Percentiles rank a stretch among this genome's conserved stretches.
phyloP scores from a whole-genome alignment of 2,888 invertebrate genomes.

The Andrena trimmerana region DNA sequence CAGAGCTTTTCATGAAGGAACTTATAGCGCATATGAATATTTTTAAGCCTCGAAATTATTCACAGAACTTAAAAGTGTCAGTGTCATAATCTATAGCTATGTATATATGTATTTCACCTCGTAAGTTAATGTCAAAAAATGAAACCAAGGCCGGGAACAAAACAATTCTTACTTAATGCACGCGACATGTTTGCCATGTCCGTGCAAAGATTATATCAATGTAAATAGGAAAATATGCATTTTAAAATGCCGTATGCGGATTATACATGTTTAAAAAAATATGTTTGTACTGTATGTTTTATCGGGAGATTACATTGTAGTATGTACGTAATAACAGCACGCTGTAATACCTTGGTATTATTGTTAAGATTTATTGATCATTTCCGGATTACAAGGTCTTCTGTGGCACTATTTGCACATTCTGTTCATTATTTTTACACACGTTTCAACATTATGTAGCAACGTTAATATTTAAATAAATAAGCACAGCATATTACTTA shows the following conservation, averaged over 20 bases:
- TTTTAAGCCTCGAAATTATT: constrained; percentile 44
- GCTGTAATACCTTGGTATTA: constrained; percentile 10
- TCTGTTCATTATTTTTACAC: neutral
- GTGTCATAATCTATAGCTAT: constrained; percentile 37
- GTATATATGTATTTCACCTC: constrained; percentile 14
- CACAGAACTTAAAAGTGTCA: constrained; percentile 17
- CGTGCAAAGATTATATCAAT: constrained; percentile 46
- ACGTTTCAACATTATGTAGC: too few species aligned
- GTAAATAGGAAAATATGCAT: constrained; percentile 28
- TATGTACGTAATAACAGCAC: neutral
- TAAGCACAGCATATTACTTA: too few species aligned
- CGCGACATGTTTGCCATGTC: constrained; percentile 45
- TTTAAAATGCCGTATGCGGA: constrained; percentile 9
- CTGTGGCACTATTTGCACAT: neutral
- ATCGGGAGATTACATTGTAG: constrained; percentile 29
- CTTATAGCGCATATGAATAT: neutral
- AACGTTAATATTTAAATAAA: too few species aligned
- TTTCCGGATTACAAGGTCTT: constrained; percentile 3
- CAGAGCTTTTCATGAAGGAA: constrained; percentile 9
- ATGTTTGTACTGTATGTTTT: constrained; percentile 11
- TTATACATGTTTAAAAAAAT: constrained; percentile 25
- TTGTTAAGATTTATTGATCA: constrained; percentile 14
- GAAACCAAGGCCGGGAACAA: constrained; percentile 47
- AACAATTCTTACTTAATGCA: constrained; percentile 50
- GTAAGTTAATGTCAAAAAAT: constrained; percentile 31